phyloP scores from a whole-genome alignment of 1,140 invertebrate genomes.

The Drosophila kikkawai region DNA sequence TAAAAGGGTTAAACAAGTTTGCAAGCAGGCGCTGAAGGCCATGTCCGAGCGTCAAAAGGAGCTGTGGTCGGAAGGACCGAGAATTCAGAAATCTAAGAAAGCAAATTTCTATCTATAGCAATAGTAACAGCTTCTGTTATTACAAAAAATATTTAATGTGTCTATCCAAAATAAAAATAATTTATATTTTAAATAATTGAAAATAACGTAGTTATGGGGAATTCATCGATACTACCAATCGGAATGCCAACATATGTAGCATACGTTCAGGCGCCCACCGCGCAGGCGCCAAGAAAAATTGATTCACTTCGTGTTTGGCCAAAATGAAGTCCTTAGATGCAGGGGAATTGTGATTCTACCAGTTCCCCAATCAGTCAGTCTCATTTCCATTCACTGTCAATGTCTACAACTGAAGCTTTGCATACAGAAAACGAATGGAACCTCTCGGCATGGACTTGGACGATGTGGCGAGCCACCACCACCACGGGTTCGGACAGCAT shows the following conservation, averaged over 20 bases:
- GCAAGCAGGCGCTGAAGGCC: slow-evolving; percentile 10
- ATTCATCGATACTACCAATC: slow-evolving; percentile 13
- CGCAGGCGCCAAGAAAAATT: slow-evolving; percentile 47
- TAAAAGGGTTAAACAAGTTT: slow-evolving; percentile 25
- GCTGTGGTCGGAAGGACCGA: no score
- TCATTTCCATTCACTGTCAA: slow-evolving; percentile 52
- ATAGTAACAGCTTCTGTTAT: background rate
- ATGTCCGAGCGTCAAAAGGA: slow-evolving; percentile 16
- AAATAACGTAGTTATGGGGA: background rate
- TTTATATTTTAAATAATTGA: background rate
- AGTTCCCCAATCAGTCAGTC: slow-evolving; percentile 5
- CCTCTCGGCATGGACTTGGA: slow-evolving; percentile 63
- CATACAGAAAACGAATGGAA: slow-evolving; percentile 45
- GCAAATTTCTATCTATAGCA: slow-evolving; percentile 21
- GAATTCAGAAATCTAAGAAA: background rate
- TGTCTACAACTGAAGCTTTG: slow-evolving; percentile 55
- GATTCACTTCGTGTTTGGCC: slow-evolving; percentile 38
- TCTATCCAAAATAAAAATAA: background rate
- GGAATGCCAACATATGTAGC: slow-evolving; percentile 29
- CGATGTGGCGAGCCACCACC: slow-evolving; percentile 33
- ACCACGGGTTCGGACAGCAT: slow-evolving; percentile 54
- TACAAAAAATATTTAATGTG: background rate
- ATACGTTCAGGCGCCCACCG: slow-evolving; percentile 15
- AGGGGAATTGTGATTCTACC: slow-evolving; percentile 26
- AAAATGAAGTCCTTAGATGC: slow-evolving; percentile 14